phyloP scores from a whole-genome alignment of 2,888 invertebrate genomes.

The Alitta virens region DNA sequence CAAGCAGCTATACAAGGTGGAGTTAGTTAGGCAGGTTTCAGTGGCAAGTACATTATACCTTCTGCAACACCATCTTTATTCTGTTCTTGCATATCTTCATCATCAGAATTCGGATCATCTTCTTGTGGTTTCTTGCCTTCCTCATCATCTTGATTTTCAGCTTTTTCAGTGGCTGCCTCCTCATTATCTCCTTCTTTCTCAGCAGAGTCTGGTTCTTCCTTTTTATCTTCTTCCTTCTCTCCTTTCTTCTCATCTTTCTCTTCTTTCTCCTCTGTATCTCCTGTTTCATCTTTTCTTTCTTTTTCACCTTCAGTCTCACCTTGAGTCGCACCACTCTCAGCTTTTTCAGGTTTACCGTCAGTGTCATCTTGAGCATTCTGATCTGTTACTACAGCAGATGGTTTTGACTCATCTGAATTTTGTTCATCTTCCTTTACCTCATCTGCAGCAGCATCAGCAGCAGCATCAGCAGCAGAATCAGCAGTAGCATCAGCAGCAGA shows the following conservation, averaged over 20 bases:
- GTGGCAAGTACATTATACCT: neutral
- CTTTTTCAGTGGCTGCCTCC: neutral
- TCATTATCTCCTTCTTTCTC: neutral
- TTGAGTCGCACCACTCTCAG: neutral
- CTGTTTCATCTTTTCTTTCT: neutral
- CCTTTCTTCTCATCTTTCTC: neutral
- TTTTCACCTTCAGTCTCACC: constrained; percentile 2
- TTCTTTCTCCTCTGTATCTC: neutral
- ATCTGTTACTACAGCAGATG: neutral
- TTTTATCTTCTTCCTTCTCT: neutral
- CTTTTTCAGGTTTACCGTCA: neutral
- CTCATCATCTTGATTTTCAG: neutral
- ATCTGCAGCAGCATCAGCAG: neutral
- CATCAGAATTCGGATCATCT: neutral
- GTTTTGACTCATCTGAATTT: neutral
- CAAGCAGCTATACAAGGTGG: too few relatives aligned
- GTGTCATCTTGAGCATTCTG: neutral
- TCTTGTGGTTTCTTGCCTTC: neutral
- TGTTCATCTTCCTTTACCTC: neutral
- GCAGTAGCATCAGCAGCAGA: neutral
- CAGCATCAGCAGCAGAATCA: neutral
- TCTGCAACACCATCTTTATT: neutral
- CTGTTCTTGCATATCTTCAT: neutral
- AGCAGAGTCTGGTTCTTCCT: neutral
- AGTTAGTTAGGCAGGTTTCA: too few relatives aligned